These are phyloP conservation scores for Nomada fucata DNA, from an alignment of 2,888 invertebrate species.

Conservation along the genomic window DNA sequence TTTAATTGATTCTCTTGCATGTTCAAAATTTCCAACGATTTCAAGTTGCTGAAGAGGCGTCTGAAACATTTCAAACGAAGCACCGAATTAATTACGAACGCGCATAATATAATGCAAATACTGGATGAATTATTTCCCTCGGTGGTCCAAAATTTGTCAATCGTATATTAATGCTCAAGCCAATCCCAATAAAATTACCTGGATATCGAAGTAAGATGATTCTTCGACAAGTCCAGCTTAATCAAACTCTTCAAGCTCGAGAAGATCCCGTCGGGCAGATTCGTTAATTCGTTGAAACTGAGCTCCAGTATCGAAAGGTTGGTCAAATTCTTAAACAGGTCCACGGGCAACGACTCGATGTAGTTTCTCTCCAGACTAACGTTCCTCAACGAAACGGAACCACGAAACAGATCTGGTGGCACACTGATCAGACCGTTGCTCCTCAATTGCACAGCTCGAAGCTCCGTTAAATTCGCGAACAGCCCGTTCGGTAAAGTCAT, in stretches of 20 bases:
- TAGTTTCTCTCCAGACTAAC: slow-evolving; percentile 87
- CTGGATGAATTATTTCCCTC: no score
- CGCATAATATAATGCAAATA: no score
- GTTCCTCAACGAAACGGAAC: slow-evolving; percentile 86
- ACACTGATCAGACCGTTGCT: slow-evolving; percentile 86
- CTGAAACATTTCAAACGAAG: slow-evolving; percentile 74
- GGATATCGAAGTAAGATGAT: slow-evolving; percentile 87
- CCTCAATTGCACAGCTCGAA: slow-evolving; percentile 86
- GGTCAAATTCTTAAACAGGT: slow-evolving; percentile 87
- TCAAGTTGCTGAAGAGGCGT: slow-evolving; percentile 81
- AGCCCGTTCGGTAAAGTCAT: slow-evolving; percentile 87
- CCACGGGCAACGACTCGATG: slow-evolving; percentile 85
- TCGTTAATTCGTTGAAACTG: slow-evolving; percentile 87
- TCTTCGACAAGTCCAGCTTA: slow-evolving; percentile 88
- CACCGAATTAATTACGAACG: background rate
- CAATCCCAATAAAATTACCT: slow-evolving; percentile 83
- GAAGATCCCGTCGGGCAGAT: slow-evolving; percentile 87
- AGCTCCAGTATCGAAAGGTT: slow-evolving; percentile 88
- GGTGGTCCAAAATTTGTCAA: no score
- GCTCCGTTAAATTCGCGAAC: slow-evolving; percentile 86
- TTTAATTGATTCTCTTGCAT: slow-evolving; percentile 85
- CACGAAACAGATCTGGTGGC: slow-evolving; percentile 88
- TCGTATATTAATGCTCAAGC: no score
- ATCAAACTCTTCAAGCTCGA: slow-evolving; percentile 86
- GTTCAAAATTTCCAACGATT: slow-evolving; percentile 84